Base-by-base conservation (phyloP, 2,113 vertebrate species). In the Leucosticte australis region DNA sequence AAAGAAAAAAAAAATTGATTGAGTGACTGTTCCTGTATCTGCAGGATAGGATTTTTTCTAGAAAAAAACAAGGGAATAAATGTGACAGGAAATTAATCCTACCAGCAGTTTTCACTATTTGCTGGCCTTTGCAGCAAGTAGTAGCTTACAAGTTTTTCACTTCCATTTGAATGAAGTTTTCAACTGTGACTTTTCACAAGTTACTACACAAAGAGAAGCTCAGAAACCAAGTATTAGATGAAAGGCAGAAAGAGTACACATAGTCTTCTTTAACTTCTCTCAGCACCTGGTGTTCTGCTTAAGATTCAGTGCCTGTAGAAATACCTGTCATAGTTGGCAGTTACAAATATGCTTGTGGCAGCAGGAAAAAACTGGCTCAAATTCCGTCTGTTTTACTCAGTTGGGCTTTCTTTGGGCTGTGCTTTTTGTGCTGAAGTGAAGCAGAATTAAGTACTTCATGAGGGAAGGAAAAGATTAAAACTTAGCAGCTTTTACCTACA, bases 291-390 rank as follows among this genome's bases (percentile, higher is more conserved):
- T 74, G 50, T 59, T 95, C 95, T 93, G 75, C 63, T 95, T 95
- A 90, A 70, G 47, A 95, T 80, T 89, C 92, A 83, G 63, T 37
- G 70, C 41, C 63, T 88, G 82, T 41, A 90, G 82, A 95, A 94
- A 96, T 91, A 94, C 77, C 92, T 70, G 67, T 83, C 93, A 95
- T 87, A 95, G 84, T 7, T 86, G 94, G 94, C 90, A 94, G 84
- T 77, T 94, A 80, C 20, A 84, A 87, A 95, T 69, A 67, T 30
- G 70, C 91, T 94, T 94, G 91, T 90, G 75, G 81, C 63, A 96
- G 94, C 89, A 93, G 75, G 85, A 95, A 94, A 89, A 92, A 85
- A 88, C 59, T 95, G 89, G 91, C 81, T 90, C 63, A 83, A 79
- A 74, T 89, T 87, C 46, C 0, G 0, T 50, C 88, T 3, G 0